Conservation (phyloP, 2,113 vertebrate genomes). For the Vulpes ferrilata region DNA sequence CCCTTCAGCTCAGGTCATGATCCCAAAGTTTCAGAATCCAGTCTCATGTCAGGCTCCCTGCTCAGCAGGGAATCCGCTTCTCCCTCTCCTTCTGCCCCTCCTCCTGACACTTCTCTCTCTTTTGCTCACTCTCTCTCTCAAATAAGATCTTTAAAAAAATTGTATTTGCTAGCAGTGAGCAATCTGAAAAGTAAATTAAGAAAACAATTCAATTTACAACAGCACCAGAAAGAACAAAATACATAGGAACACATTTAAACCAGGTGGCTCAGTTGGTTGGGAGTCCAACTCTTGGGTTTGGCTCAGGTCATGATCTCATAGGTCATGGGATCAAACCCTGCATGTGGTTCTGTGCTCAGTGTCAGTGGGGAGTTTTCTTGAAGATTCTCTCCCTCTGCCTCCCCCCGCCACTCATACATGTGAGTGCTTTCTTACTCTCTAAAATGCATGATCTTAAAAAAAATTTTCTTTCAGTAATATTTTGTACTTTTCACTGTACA, state of each 20-base stretch:
- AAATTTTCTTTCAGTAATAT: too few species aligned
- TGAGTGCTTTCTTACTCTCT: too few species aligned
- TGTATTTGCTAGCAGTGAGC: not conserved
- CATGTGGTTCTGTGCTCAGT: too few species aligned
- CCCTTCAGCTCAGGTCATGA: not conserved
- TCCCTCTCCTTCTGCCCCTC: not conserved
- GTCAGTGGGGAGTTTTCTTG: too few species aligned
- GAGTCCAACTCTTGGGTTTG: too few species aligned
- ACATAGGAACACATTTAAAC: conserved; percentile 32
- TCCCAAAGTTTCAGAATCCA: not conserved
- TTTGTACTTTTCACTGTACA: too few species aligned
- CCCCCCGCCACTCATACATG: too few species aligned
- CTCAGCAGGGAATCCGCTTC: not conserved
- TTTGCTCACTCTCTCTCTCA: not conserved
- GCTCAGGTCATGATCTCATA: too few species aligned
- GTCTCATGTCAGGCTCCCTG: not conserved
- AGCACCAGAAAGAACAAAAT: conserved; percentile 49
- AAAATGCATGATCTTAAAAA: too few species aligned
- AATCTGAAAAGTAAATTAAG: not conserved
- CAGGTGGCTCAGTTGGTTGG: not conserved
- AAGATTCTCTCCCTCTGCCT: too few species aligned
- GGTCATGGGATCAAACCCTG: too few species aligned
- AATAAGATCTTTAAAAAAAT: not conserved
- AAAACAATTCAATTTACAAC: conserved; percentile 35
- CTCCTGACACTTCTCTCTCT: not conserved